Percentiles rank a stretch among this genome's conserved stretches.
These are phyloP conservation scores for Ceratoteleas bidentatus DNA, from an alignment of 1,140 invertebrate species.

Conservation along the genomic window DNA sequence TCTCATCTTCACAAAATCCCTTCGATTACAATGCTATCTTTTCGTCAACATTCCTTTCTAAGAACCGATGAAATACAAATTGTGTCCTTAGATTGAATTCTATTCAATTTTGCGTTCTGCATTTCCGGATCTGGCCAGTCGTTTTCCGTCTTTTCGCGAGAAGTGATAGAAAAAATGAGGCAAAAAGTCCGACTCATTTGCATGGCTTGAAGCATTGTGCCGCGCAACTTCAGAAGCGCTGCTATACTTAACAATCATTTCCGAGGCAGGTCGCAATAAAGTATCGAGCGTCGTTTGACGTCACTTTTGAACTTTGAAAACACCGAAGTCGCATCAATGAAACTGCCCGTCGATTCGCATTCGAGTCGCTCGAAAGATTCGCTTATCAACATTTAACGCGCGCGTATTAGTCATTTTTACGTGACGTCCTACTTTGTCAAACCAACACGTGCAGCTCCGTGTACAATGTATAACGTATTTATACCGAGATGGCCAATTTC, in stretches of 20 bases:
- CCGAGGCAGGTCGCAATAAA: conserved; percentile 20
- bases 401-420: neutral
- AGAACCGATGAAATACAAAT: no score
- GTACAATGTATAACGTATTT: neutral
- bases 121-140: no score
- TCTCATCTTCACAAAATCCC: no score
- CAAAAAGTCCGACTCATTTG: no score
- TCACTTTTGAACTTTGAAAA: conserved; percentile 40
- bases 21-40: no score
- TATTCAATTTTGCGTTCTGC: no score
- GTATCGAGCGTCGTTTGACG: conserved; percentile 31
- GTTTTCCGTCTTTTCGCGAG: no score
- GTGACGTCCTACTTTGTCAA: neutral
- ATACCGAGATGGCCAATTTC: neutral
- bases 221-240: no score
- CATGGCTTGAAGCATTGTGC: no score
- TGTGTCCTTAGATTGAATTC: no score
- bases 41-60: no score
- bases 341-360: neutral
- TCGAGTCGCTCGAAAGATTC: neutral
- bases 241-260: conserved; percentile 8
- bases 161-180: no score
- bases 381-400: neutral
- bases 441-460: neutral
- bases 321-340: conserved; percentile 31